Evolutionary conservation across 2,888 invertebrate genomes (phyloP).

Genomic region (Chrysina gloriosa): DNA sequence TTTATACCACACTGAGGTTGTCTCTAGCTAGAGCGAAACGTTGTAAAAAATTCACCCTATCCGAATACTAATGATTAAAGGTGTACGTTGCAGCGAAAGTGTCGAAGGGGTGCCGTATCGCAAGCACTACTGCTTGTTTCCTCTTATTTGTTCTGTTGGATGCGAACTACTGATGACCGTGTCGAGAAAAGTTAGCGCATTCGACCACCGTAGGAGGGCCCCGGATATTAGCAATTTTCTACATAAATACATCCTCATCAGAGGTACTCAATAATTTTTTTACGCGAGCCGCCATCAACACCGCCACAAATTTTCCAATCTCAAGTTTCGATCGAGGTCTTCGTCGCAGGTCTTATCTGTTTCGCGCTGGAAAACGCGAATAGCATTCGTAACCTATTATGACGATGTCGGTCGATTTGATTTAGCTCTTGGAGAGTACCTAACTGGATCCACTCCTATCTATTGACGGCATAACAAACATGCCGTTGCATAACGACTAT

Average conservation of each 20-base stretch:
- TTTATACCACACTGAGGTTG: too few species aligned
- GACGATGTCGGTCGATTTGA: too few species aligned
- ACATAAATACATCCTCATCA: conserved; percentile 67
- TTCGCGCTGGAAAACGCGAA: too few species aligned
- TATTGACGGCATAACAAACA: conserved; percentile 17
- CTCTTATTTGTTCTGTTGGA: conserved; percentile 15
- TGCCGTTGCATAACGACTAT: conserved; percentile 24
- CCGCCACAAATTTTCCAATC: conserved; percentile 34
- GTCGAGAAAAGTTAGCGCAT: conserved; percentile 46
- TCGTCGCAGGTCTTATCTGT: too few species aligned
- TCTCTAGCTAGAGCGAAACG: too few species aligned
- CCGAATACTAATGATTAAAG: too few species aligned
- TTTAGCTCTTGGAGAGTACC: background rate
- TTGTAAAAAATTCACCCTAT: too few species aligned
- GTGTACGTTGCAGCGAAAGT: too few species aligned
- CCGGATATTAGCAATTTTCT: conserved; percentile 68
- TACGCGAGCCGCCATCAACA: conserved; percentile 36
- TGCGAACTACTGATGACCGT: conserved; percentile 45
- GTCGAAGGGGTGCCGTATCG: too few species aligned
- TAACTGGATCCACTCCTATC: conserved; percentile 15
- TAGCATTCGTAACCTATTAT: background rate
- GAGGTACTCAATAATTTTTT: conserved; percentile 55
- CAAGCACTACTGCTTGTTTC: background rate
- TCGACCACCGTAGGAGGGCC: conserved; percentile 60
- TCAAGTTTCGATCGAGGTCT: conserved; percentile 22